Base-by-base conservation (phyloP, 2,797 vertebrate species). In the Bryconaethiops microstoma region DNA sequence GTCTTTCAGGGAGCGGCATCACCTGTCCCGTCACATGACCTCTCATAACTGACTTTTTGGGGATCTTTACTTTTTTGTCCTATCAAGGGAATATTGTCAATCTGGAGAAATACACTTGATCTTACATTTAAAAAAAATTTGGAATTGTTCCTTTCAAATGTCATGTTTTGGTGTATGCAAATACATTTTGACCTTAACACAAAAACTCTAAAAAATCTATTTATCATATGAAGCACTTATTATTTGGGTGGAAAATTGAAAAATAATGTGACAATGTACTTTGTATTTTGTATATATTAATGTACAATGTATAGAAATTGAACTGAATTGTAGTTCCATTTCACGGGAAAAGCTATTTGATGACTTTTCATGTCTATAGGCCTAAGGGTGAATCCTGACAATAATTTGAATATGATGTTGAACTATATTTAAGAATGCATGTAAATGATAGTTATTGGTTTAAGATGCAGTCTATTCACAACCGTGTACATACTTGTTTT, bases 21-120 rank as follows among this genome's bases (percentile, higher is more conserved):
- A 99, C 92, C 96, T 99, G 73, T 99, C 97, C 57, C 95, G 97
- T 87, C 97, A 99, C 94, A 99, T 99, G 97, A 99, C 97, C 86
- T 99, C 97, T 80, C 97, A 99, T 83, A 99, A 99, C 84, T 98
- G 94, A 95, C 90, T 92, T 75, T 55, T 62, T 39, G 82, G 77
- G 83, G 71, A 63, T 78, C 25, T 76, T 50, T 35, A 35, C 63
- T 80, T 77, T 60, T 81, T 72, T 45, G 63, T 40, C 35, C 48
- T 72, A n/a, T 16, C 19, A 74, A 35, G 67, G 83, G 81, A 83
- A 80, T 84, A 77, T 70, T 54, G 68, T 79, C 63, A 81, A 82
- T 69, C 79, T 76, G 77, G 70, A 83, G 55, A 82, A 83, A 83
- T 67, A 72, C 70, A 19, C 85, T 75, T 54, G 63, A 83, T 86